Evolutionary conservation across 1,140 invertebrate genomes (phyloP).

Genomic region (Hyposmocoma kahamanoa): DNA sequence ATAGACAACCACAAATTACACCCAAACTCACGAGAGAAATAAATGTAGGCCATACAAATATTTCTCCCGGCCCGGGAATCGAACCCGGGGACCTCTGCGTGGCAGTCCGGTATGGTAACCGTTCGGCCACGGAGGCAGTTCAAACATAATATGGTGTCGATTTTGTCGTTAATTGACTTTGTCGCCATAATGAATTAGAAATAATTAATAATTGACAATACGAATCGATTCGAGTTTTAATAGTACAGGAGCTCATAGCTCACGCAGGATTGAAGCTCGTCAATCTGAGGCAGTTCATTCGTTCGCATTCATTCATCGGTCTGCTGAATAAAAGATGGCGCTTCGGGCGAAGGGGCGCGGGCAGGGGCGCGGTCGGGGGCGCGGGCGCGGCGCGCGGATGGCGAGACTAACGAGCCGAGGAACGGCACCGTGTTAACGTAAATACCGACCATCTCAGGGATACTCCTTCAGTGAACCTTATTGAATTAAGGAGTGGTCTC

Average conservation of each 20-base stretch:
- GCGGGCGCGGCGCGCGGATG: not conserved
- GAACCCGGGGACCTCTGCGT: no score
- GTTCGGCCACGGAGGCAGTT: no score
- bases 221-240: not conserved
- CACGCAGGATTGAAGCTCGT: constrained; percentile 9
- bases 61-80: no score
- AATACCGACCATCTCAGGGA: constrained; percentile 9
- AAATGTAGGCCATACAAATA: no score
- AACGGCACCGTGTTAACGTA: constrained; percentile 19
- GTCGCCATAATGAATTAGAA: no score
- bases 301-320: constrained; percentile 13
- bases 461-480: constrained; percentile 9
- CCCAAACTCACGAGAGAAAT: no score
- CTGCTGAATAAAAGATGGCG: constrained; percentile 24
- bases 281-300: constrained; percentile 19
- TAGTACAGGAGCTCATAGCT: not conserved
- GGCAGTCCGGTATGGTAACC: no score
- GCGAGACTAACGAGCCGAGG: constrained; percentile 14
- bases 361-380: not conserved
- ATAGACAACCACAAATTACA: no score
- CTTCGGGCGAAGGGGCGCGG: not conserved
- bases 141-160: no score
- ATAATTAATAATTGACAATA: no score
- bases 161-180: no score
- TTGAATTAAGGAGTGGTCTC: constrained; percentile 13